phyloP scores from a whole-genome alignment of 2,113 vertebrate genomes.

The Indri indri region DNA sequence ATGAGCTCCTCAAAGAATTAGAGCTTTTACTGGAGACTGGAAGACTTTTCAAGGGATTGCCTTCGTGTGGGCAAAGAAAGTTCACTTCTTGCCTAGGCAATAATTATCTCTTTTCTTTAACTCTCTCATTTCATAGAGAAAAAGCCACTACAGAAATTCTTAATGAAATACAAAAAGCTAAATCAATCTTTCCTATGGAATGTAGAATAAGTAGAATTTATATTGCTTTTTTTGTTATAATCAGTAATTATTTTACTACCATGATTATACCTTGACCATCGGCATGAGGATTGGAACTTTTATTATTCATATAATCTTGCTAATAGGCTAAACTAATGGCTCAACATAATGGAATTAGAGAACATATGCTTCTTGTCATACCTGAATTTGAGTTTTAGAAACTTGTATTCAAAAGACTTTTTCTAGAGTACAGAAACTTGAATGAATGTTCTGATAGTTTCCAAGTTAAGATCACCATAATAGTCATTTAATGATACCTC shows the following conservation, averaged over 20 bases:
- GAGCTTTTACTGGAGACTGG: neutral
- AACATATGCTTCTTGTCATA: neutral
- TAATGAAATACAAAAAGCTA: neutral
- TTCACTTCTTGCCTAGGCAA: neutral
- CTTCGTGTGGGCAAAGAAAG: neutral
- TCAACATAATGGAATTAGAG: neutral
- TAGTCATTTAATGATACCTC: neutral
- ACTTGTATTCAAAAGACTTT: neutral
- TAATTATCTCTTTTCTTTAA: neutral
- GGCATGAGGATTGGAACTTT: neutral
- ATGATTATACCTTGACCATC: neutral
- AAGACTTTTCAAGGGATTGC: neutral
- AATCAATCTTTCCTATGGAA: neutral
- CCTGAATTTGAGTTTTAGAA: neutral
- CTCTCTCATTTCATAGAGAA: neutral
- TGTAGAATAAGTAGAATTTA: neutral
- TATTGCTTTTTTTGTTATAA: neutral
- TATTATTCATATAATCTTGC: neutral
- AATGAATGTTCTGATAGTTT: neutral
- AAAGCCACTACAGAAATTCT: neutral
- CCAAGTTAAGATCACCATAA: neutral
- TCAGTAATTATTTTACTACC: neutral
- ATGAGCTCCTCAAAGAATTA: neutral
- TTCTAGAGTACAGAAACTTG: neutral
- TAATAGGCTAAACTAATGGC: neutral